A percentile compares a stretch with the other conserved stretches of the same genome.
These are phyloP conservation scores for Synanthedon andrenaeformis DNA, from an alignment of 2,888 invertebrate genomes.

Conservation along the genomic window DNA sequence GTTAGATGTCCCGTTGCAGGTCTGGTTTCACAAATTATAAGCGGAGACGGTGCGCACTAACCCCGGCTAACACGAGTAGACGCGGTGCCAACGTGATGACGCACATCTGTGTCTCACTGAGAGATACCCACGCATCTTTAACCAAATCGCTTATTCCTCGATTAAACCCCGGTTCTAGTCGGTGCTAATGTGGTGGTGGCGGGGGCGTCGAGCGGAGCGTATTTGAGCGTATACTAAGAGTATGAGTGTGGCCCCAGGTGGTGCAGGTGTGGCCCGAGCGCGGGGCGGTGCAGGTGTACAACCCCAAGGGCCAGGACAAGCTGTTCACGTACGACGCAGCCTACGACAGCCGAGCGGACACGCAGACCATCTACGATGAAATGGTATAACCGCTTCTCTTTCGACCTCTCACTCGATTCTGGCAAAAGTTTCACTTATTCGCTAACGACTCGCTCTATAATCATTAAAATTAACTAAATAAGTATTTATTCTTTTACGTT, in stretches of 20 bases:
- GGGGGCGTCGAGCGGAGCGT: too few relatives aligned
- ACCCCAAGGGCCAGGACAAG: slow-evolving; percentile 89
- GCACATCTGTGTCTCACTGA: too few relatives aligned
- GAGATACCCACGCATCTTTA: too few relatives aligned
- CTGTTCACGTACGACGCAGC: slow-evolving; percentile 98
- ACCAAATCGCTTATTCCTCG: too few relatives aligned
- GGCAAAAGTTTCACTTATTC: too few relatives aligned
- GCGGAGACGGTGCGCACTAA: slow-evolving; percentile 1
- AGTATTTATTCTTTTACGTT: too few relatives aligned
- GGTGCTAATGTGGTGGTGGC: too few relatives aligned
- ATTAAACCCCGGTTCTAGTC: too few relatives aligned
- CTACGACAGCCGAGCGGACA: slow-evolving; percentile 90
- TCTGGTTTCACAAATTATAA: slow-evolving; percentile 19
- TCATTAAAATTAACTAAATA: too few relatives aligned
- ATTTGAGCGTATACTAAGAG: too few relatives aligned
- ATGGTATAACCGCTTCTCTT: slow-evolving; percentile 67
- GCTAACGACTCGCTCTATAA: too few relatives aligned
- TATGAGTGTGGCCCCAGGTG: slow-evolving; percentile 50
- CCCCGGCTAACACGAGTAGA: neutral
- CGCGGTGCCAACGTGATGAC: too few relatives aligned
- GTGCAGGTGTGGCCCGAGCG: slow-evolving; percentile 88
- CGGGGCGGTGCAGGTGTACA: slow-evolving; percentile 91
- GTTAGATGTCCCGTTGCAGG: slow-evolving; percentile 45
- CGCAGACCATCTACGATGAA: slow-evolving; percentile 95
- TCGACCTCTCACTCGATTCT: neutral